phyloP scores from a whole-genome alignment of 2,113 vertebrate species.

The Ondatra zibethicus region DNA sequence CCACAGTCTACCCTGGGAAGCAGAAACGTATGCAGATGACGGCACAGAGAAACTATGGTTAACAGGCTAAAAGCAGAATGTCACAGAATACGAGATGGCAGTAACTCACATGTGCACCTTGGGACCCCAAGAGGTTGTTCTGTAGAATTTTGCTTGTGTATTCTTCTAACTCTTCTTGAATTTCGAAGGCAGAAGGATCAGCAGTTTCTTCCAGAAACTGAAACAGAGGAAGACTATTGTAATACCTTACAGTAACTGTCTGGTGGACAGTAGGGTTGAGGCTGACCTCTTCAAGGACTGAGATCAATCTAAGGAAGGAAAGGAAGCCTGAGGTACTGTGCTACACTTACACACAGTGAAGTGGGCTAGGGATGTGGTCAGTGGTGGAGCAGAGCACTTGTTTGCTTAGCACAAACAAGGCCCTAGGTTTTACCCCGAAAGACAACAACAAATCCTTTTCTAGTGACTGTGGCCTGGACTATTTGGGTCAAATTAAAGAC shows the following conservation, averaged over 20 bases:
- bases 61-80: not conserved
- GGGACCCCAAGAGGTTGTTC: conserved; percentile 71
- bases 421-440: not conserved
- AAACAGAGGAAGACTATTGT: conserved; percentile 3
- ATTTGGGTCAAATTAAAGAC: not conserved
- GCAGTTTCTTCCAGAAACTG: conserved; percentile 91
- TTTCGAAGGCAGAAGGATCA: conserved; percentile 88
- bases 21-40: not conserved
- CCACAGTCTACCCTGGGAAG: not conserved
- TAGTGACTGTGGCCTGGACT: not conserved
- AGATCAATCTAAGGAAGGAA: not conserved
- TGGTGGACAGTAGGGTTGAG: rapidly evolving
- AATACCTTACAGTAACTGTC: rapidly evolving
- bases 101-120: conserved; percentile 83
- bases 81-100: rapidly evolving
- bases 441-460: not conserved
- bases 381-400: not conserved
- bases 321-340: not conserved
- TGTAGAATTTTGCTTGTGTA: conserved; percentile 86
- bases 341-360: not conserved
- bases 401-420: not conserved
- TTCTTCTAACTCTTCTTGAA: conserved; percentile 87
- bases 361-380: not conserved
- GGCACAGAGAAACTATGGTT: not conserved
- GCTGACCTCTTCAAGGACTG: not conserved